Percentiles rank a stretch among this genome's conserved stretches.
Conservation (phyloP, 2,797 vertebrate genomes). For the Hybognathus amarus region DNA sequence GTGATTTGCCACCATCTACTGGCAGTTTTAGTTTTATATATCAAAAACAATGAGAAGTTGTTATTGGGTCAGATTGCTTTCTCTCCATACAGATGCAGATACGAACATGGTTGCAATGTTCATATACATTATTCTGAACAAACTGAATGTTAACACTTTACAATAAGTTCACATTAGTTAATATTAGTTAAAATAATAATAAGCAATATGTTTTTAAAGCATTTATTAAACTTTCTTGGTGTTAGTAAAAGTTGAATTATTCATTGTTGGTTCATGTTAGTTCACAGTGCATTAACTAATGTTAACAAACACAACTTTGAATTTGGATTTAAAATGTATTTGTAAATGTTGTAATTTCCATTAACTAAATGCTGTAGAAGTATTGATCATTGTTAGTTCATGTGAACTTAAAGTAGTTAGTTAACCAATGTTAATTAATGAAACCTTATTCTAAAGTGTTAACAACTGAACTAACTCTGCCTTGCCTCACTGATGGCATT, state of each 20-base stretch:
- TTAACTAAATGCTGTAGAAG: background rate
- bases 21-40: background rate
- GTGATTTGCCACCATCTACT: background rate
- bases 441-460: background rate
- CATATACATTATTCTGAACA: background rate
- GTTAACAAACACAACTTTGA: background rate
- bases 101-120: background rate
- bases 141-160: background rate
- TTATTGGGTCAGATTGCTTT: background rate
- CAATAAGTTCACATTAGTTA: background rate
- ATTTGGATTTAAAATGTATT: background rate
- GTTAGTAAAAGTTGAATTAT: background rate
- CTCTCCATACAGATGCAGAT: background rate
- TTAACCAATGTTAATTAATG: background rate
- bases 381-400: background rate
- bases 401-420: background rate
- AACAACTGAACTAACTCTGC: background rate
- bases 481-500: background rate
- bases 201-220: background rate
- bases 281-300: background rate
- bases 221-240: background rate
- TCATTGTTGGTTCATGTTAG: background rate
- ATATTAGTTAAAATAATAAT: background rate
- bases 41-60: background rate
- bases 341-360: background rate